These are phyloP conservation scores for Sinonovacula constricta DNA, from an alignment of 1,140 invertebrate genomes.

Conservation along the genomic window DNA sequence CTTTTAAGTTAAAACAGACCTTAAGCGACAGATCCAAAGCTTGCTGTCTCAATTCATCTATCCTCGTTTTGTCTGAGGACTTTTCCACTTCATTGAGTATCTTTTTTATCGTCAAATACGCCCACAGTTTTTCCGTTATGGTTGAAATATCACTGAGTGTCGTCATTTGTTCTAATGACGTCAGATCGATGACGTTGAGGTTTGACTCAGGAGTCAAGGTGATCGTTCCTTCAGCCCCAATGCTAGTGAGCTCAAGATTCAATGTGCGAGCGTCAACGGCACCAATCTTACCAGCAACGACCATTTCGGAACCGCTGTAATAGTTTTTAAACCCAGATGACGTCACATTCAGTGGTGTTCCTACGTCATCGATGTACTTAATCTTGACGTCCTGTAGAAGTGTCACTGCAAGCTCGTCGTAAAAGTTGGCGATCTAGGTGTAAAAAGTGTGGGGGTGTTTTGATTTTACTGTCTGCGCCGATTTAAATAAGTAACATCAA, in stretches of 20 bases:
- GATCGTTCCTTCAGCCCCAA: conserved; percentile 36
- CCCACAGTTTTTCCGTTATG: background rate
- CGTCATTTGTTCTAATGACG: background rate
- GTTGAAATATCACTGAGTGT: background rate
- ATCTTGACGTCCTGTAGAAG: conserved; percentile 84
- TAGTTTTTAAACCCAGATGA: conserved; percentile 61
- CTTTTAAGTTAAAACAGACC: too few relatives aligned
- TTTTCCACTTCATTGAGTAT: background rate
- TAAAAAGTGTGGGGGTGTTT: too few relatives aligned
- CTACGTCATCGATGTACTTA: conserved; percentile 79
- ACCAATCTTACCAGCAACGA: conserved; percentile 66
- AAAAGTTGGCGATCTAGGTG: conserved; percentile 86
- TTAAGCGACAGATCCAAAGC: background rate
- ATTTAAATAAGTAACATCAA: too few relatives aligned
- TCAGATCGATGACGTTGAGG: background rate
- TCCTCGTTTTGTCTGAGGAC: background rate
- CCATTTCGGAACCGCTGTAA: conserved; percentile 71
- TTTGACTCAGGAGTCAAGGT: background rate
- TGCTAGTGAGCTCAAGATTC: conserved; percentile 41
- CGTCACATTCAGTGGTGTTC: conserved; percentile 66
- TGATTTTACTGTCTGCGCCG: too few relatives aligned
- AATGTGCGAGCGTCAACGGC: conserved; percentile 31
- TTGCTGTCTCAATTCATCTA: background rate
- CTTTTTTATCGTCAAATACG: background rate
- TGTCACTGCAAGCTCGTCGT: conserved; percentile 85